These are phyloP conservation scores for Lydus trimaculatus DNA, from an alignment of 2,888 invertebrate species.

Conservation along the genomic window DNA sequence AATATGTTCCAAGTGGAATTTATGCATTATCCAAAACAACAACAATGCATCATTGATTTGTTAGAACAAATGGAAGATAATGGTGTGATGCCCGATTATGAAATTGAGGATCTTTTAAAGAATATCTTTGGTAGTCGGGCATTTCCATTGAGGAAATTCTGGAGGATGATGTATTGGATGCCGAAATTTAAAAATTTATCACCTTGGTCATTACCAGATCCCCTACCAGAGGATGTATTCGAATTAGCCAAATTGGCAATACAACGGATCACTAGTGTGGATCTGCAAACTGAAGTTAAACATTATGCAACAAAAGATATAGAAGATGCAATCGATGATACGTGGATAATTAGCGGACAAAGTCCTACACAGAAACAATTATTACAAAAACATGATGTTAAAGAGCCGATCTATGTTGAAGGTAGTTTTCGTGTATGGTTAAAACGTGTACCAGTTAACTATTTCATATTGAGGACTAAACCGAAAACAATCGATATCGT, in stretches of 20 bases:
- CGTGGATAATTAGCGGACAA: slow-evolving; percentile 92
- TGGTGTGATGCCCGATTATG: slow-evolving; percentile 91
- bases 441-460: slow-evolving; percentile 75
- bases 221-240: slow-evolving; percentile 77
- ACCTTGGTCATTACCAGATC: slow-evolving; percentile 83
- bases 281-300: slow-evolving; percentile 64
- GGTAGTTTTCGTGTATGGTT: slow-evolving; percentile 87
- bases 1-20: slow-evolving; percentile 89
- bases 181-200: slow-evolving; percentile 92
- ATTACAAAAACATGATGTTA: slow-evolving; percentile 68
- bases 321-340: slow-evolving; percentile 80
- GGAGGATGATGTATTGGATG: slow-evolving; percentile 90
- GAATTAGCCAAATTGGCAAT: slow-evolving; percentile 86
- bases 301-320: slow-evolving; percentile 70
- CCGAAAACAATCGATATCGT: slow-evolving; percentile 63
- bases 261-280: slow-evolving; percentile 82
- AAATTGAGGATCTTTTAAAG: slow-evolving; percentile 82
- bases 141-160: slow-evolving; percentile 75
- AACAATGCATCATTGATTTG: slow-evolving; percentile 90
- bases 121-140: slow-evolving; percentile 85
- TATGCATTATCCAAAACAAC: slow-evolving; percentile 95
- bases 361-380: slow-evolving; percentile 78
- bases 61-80: slow-evolving; percentile 95
- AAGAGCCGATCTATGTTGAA: slow-evolving; percentile 78
- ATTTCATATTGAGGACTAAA: slow-evolving; percentile 82